These are phyloP conservation scores for Rhynchonycteris naso DNA, from an alignment of 2,797 vertebrate genomes.

Conservation along the genomic window DNA sequence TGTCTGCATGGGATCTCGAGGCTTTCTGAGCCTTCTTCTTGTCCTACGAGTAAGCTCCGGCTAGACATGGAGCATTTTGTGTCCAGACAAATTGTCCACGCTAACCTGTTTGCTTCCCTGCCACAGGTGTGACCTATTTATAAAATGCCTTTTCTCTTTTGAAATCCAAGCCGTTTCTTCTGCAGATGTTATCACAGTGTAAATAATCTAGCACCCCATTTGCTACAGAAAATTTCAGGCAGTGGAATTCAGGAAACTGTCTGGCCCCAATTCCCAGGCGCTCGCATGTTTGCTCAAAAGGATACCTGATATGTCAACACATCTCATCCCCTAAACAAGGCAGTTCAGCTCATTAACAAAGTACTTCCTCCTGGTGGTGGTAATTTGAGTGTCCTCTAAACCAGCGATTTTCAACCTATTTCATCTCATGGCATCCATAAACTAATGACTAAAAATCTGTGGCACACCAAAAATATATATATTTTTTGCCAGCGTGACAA, in stretches of 20 bases:
- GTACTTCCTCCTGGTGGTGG: slow-evolving; percentile 36
- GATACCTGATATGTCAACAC: not conserved
- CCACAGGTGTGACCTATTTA: slow-evolving; percentile 76
- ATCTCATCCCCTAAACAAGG: slow-evolving; percentile 35
- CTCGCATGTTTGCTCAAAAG: not conserved
- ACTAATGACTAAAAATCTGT: too few species aligned
- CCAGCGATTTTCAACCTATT: too few species aligned
- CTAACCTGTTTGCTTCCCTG: slow-evolving; percentile 53
- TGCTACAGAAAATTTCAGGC: slow-evolving; percentile 52
- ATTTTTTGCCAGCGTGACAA: too few species aligned
- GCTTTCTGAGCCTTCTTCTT: slow-evolving; percentile 51
- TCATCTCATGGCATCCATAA: too few species aligned
- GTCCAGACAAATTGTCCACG: slow-evolving; percentile 53
- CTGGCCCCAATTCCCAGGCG: slow-evolving; percentile 68
- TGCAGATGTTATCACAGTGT: slow-evolving; percentile 71
- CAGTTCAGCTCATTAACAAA: slow-evolving; percentile 22
- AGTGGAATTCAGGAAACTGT: slow-evolving; percentile 65
- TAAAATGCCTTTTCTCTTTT: slow-evolving; percentile 72
- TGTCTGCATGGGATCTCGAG: not conserved
- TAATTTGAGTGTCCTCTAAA: slow-evolving; percentile 38
- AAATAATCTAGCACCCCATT: slow-evolving; percentile 61
- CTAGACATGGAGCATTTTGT: slow-evolving; percentile 37
- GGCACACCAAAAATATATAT: too few species aligned
- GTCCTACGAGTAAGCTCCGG: not conserved
- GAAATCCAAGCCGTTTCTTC: slow-evolving; percentile 68